phyloP scores from a whole-genome alignment of 1,140 invertebrate species.

The Acromyrmex heyeri region DNA sequence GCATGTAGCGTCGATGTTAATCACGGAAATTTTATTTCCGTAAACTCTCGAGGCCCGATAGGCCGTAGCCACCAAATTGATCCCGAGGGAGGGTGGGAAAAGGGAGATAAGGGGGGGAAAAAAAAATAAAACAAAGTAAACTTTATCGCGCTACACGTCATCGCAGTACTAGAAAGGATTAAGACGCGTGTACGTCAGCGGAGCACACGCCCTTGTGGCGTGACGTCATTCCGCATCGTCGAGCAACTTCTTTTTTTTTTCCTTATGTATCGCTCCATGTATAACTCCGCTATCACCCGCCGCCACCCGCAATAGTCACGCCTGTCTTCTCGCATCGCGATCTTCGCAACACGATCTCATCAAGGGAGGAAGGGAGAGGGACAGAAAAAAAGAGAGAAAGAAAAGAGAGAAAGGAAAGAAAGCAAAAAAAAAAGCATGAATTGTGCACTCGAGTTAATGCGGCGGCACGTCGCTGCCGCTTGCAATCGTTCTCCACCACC shows the following conservation, averaged over 20 bases:
- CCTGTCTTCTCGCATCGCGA: slow-evolving; percentile 49
- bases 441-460: slow-evolving; percentile 23
- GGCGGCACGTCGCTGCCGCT: slow-evolving; percentile 1
- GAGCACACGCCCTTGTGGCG: slow-evolving; percentile 57
- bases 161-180: slow-evolving; percentile 51
- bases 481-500: not conserved
- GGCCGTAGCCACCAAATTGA: slow-evolving; percentile 22
- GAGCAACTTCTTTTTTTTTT: slow-evolving; percentile 55
- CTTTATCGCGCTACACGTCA: slow-evolving; percentile 56
- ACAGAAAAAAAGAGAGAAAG: not conserved
- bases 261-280: slow-evolving; percentile 26
- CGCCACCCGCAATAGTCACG: slow-evolving; percentile 26
- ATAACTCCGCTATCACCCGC: not conserved
- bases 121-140: slow-evolving; percentile 24
- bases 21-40: slow-evolving; percentile 51
- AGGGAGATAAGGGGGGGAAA: not conserved
- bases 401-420: not conserved
- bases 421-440: not conserved
- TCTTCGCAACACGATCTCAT: slow-evolving; percentile 28
- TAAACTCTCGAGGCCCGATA: slow-evolving; percentile 13
- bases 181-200: slow-evolving; percentile 59
- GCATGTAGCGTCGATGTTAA: slow-evolving; percentile 16
- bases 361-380: not conserved
- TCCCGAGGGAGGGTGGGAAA: slow-evolving; percentile 15
- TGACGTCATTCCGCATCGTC: slow-evolving; percentile 58